Base-by-base conservation (phyloP, 2,797 vertebrate species). In the Diplodus sargus region DNA sequence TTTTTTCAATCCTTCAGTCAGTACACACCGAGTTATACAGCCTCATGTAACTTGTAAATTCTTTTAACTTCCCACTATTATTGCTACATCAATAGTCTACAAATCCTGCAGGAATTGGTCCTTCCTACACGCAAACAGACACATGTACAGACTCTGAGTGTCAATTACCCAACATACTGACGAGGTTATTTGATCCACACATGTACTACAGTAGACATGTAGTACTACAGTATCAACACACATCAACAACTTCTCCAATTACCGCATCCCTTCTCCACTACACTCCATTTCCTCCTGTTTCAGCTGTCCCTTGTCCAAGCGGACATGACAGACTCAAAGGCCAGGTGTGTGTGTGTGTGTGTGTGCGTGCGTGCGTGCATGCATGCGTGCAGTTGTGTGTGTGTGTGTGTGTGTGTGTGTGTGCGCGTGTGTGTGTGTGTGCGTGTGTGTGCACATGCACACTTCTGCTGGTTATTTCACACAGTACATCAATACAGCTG, bases 61-160 rank as follows among this genome's bases (percentile, higher is more conserved):
- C 49, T 68, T 14, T 3, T 39, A 52, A 54, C 14, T 42, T 23
- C 56, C 12, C 17, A 23, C 48, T 60, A 53, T 25, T 85, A 88
- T 90, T 86, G 82, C 84, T 88, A 83, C 85, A 81, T 84, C 70
- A 47, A 63, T 20, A 79, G 64, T 75, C 49, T 54, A 70, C 57
- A 65, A 78, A 16, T 20, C 34, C 75, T 73, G 53, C 52, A 68
- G 63, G 61, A 75, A 66, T 77, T 34, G 43, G 30, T 10, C 58
- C 43, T 20, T 56, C 61, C 17, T n/a, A 59, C 70, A 61, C 59
- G 65, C 65, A 59, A n/a, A 69, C 67, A 58, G 25, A 57, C 59
- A 59, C 51, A 66, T 10, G 8, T n/a, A 65, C 59, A 61, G 9
- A 56, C 17, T 51, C 54, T 15, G 16, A 43, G 30, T 52, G n/a